phyloP scores from a whole-genome alignment of 2,797 vertebrate genomes.

The Bufotes viridis region DNA sequence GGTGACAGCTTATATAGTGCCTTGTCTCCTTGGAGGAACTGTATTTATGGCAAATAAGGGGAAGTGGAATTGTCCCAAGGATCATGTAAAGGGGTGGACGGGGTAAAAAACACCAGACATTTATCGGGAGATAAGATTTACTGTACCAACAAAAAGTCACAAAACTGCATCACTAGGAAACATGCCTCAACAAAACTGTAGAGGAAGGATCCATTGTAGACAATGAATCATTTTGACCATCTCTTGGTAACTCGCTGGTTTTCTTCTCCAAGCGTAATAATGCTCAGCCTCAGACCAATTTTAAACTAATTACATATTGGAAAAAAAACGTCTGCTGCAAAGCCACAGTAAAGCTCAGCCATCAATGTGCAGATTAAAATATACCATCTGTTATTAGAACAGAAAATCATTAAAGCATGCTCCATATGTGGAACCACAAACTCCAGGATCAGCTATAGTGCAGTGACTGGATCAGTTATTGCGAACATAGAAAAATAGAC shows the following conservation, averaged over 20 bases:
- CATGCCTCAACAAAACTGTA: background rate
- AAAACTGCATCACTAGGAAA: background rate
- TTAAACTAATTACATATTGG: constrained; percentile 9
- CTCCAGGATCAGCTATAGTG: background rate
- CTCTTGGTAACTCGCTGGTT: background rate
- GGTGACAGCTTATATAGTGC: background rate
- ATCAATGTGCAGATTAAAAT: constrained; percentile 13
- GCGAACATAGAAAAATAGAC: background rate
- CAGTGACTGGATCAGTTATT: background rate
- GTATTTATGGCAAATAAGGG: background rate
- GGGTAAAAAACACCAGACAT: background rate
- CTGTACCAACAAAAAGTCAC: no score
- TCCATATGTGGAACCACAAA: background rate
- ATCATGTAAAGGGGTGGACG: background rate
- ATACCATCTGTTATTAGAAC: background rate
- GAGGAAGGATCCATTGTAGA: background rate
- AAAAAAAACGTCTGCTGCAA: background rate
- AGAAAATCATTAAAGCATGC: background rate
- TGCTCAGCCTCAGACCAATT: background rate
- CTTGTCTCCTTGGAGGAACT: background rate
- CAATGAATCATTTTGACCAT: background rate
- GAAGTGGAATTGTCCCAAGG: background rate
- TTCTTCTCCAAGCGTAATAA: background rate
- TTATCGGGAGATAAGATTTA: background rate
- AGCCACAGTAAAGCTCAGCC: background rate